Evolutionary conservation across 37 sponge, comb jelly and placozoan species (phyloP).

Genomic region (Halichondria panicea): DNA sequence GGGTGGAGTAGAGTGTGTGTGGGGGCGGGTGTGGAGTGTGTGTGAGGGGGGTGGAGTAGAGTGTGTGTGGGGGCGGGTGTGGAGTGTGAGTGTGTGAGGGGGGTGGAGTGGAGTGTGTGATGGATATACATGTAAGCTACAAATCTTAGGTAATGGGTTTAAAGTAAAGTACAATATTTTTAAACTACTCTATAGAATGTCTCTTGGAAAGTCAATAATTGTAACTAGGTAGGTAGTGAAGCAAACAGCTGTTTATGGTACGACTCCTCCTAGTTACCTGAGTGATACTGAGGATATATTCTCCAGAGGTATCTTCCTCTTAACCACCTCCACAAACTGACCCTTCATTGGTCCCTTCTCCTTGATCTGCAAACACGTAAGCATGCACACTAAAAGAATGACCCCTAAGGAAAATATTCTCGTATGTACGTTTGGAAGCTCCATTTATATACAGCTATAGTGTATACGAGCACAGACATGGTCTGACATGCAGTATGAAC

Average conservation of each 20-base stretch:
- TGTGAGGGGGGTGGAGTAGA: neutral
- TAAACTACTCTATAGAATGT: too few species aligned
- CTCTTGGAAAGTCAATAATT: too few species aligned
- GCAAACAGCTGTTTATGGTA: too few species aligned
- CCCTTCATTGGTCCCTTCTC: slow-evolving; percentile 97
- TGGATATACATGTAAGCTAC: neutral
- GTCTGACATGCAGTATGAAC: neutral
- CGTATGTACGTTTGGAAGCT: too few species aligned
- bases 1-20: slow-evolving; percentile 8
- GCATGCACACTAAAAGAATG: too few species aligned
- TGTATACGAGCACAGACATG: neutral
- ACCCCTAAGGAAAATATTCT: neutral
- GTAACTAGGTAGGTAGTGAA: too few species aligned
- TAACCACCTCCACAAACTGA: slow-evolving; percentile 85
- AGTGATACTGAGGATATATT: slow-evolving; percentile 66
- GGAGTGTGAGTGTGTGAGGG: neutral
- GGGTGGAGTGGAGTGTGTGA: neutral
- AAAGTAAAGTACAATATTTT: neutral
- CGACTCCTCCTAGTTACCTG: slow-evolving; percentile 65
- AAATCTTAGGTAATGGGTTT: neutral
- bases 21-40: neutral
- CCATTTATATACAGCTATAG: neutral
- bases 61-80: neutral
- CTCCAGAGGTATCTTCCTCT: slow-evolving; percentile 88
- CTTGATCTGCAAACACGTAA: slow-evolving; percentile 71